Evolutionary conservation across 2,113 vertebrate species (phyloP).

Genomic region (Bothrops jararaca): DNA sequence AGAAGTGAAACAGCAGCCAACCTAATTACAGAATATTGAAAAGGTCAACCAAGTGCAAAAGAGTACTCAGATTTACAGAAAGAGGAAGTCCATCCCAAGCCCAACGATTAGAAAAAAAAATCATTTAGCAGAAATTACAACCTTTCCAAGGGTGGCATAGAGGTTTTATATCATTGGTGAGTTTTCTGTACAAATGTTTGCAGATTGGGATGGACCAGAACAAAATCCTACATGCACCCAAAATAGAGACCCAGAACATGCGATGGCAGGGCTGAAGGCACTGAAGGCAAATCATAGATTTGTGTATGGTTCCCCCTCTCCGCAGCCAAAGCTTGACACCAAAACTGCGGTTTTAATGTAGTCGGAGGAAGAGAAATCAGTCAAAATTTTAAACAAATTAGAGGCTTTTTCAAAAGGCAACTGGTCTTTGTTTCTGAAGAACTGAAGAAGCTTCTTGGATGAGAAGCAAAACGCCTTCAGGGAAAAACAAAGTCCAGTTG

Average conservation of each 20-base stretch:
- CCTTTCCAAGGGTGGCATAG: neutral
- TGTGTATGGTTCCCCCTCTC: too few relatives aligned
- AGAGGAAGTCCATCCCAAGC: neutral
- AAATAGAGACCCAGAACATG: neutral
- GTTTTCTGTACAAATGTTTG: neutral
- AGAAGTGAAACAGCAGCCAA: slow-evolving; percentile 64
- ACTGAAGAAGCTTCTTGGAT: too few relatives aligned
- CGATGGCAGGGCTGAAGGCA: neutral
- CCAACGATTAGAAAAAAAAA: neutral
- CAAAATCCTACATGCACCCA: neutral
- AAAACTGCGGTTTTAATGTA: too few relatives aligned
- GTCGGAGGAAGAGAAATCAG: too few relatives aligned
- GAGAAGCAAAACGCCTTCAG: too few relatives aligned
- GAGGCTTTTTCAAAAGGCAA: too few relatives aligned
- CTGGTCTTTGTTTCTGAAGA: too few relatives aligned
- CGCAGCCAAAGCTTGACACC: neutral
- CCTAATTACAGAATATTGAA: slow-evolving; percentile 68
- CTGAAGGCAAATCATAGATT: neutral
- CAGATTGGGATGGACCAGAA: neutral
- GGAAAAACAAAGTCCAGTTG: too few relatives aligned
- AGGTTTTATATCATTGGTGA: neutral
- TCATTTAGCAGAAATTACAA: neutral
- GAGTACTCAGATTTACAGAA: slow-evolving; percentile 51
- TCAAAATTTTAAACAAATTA: too few relatives aligned
- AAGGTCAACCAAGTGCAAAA: slow-evolving; percentile 68